Conservation (phyloP, 2,797 vertebrate genomes). For the Hirundo rustica region DNA sequence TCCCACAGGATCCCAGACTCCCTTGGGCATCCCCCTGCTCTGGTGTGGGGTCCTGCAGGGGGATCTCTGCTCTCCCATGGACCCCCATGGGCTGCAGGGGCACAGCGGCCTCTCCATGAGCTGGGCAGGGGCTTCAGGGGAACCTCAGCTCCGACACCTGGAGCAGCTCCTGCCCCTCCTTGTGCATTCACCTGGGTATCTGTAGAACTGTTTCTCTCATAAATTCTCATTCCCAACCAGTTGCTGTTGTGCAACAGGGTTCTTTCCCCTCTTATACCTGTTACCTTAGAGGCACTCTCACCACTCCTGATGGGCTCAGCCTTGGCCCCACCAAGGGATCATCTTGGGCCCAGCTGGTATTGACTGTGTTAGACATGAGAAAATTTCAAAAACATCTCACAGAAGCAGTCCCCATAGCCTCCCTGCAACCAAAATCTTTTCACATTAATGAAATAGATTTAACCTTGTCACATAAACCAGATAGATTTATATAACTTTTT, state of each 20-base stretch:
- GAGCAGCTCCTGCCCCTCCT: accelerated
- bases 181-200: neutral
- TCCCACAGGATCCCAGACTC: neutral
- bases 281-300: neutral
- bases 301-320: neutral
- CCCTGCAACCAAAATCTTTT: neutral
- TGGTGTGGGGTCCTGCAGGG: accelerated
- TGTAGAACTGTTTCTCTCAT: neutral
- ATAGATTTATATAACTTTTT: neutral
- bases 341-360: neutral
- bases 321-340: no score
- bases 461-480: neutral
- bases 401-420: neutral
- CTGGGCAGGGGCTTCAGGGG: neutral
- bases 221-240: neutral
- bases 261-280: neutral
- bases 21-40: neutral
- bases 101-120: neutral
- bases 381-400: neutral
- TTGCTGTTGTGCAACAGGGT: neutral
- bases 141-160: neutral
- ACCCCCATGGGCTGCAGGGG: neutral
- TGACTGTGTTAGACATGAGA: no score
- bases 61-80: neutral
- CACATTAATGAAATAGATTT: neutral